These are phyloP conservation scores for Alsophila aescularia DNA, from an alignment of 2,888 invertebrate species.

Conservation along the genomic window DNA sequence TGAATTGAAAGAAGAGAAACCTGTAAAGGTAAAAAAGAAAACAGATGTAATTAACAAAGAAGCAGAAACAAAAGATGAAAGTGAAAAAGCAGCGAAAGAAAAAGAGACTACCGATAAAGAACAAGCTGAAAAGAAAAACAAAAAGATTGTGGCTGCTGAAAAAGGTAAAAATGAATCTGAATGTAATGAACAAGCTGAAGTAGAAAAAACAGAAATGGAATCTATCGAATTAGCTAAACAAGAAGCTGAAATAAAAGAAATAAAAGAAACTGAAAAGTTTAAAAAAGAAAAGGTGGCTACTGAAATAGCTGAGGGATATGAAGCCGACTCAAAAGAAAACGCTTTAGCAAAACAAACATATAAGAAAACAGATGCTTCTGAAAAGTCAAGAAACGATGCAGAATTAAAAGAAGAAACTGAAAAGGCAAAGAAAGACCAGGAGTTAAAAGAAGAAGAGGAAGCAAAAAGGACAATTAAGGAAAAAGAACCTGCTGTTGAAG, in stretches of 20 bases:
- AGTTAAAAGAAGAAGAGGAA: conserved; percentile 21
- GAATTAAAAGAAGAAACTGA: not conserved
- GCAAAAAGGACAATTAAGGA: conserved; percentile 1
- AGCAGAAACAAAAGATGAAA: conserved; percentile 2
- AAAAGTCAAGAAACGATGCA: not conserved
- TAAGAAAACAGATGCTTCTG: not conserved
- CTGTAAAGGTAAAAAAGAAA: conserved; percentile 7
- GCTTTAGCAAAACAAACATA: no score
- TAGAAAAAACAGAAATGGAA: not conserved
- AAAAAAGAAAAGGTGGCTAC: conserved; percentile 2
- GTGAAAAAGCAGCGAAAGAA: not conserved
- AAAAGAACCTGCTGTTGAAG: conserved; percentile 18
- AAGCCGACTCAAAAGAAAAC: conserved; percentile 7
- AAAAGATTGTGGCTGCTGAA: no score
- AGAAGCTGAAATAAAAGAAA: not conserved
- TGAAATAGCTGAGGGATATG: not conserved
- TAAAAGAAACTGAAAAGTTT: conserved; percentile 1
- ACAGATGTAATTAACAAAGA: not conserved
- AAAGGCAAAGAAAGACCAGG: conserved; percentile 6
- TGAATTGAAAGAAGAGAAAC: no score
- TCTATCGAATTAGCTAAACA: no score
- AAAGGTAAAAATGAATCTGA: not conserved
- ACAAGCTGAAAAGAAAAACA: not conserved
- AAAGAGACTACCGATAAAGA: not conserved
- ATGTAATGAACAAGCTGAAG: conserved; percentile 3